Percentiles rank a stretch among this genome's conserved stretches.
Evolutionary conservation across 2,113 vertebrate genomes (phyloP).

Genomic region (Heterocephalus glaber): DNA sequence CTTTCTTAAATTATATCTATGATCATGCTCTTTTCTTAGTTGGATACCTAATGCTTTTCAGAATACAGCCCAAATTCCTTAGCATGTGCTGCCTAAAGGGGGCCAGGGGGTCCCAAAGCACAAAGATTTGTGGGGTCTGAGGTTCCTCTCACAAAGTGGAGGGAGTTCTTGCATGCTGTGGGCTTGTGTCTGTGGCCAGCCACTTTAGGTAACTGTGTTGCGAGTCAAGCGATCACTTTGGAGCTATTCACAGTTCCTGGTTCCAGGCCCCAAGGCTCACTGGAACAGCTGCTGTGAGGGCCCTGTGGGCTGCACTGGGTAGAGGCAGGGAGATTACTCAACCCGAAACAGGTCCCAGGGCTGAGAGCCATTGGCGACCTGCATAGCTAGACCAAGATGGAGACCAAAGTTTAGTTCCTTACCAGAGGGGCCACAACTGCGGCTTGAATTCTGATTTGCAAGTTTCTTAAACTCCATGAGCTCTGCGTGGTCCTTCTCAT

Average conservation of each 20-base stretch:
- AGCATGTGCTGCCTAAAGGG: not conserved
- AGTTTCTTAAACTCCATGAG: constrained; percentile 98
- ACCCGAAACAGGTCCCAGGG: not conserved
- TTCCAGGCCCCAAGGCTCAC: not conserved
- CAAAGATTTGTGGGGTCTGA: not conserved
- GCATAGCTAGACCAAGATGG: not conserved
- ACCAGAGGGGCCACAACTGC: constrained; percentile 91
- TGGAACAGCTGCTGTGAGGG: not conserved
- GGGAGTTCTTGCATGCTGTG: not conserved
- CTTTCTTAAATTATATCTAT: not conserved
- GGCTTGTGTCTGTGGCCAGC: not conserved
- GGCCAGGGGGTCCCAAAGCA: not conserved
- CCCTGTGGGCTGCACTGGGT: not conserved
- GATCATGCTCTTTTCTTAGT: not conserved
- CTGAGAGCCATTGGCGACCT: not conserved
- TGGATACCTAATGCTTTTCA: constrained; percentile 30
- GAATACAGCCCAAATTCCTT: not conserved
- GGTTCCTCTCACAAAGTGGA: not conserved
- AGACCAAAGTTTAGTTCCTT: constrained; percentile 79
- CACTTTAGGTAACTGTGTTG: not conserved
- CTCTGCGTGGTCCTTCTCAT: constrained; percentile 98
- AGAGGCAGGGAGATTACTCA: not conserved
- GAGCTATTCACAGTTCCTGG: not conserved
- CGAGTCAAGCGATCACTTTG: not conserved
- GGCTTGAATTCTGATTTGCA: constrained; percentile 97